Evolutionary conservation across 2,113 vertebrate genomes (phyloP), one percentile per base, ranked within the genome.

Genomic region (Bothrops jararaca): DNA sequence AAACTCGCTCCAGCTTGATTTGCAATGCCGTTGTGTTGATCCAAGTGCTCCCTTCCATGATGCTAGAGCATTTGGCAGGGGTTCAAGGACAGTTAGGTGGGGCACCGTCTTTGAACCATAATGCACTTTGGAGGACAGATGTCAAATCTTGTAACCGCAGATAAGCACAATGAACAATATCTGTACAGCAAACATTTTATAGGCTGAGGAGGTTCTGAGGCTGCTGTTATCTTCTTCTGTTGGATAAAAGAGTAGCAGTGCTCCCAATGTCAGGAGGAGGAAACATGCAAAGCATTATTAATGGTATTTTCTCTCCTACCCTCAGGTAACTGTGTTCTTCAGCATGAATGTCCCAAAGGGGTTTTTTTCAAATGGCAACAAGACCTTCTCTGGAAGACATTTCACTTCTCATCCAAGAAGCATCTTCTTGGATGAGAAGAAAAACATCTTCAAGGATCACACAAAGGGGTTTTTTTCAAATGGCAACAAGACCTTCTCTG

Each of bases 31-130:
- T 58, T 96, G 58, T 95, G 94, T 97, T 97, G 97, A 96, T 95
- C 96, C 94, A 97, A 95, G 95, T 96, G 91, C 96, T 97, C 96
- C 93, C 94, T 95, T 96, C 95, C 95, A 93, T 96, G 95, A 96
- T 95, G 95, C 29, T 5, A n/a, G 50, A 86, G 95, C 93, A 92
- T 86, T 96, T 93, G 96, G 95, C 95, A 90, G 89, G 74, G 90
- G 95, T 95, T 96, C 95, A 95, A 94, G 92, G 93, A 85, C 95
- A 96, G 94, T 96, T 92, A 74, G 90, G 29, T 5, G 1, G 34
- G 22, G 7, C 12, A 74, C 4, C 74, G 11, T 26, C 54, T 96
- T 88, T 91, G 94, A 95, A 89, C 34, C 88, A 89, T 91, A 91
- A 53, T 89, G 88, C 96, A 92, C 92, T 96, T 96, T 95, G 95